Evolutionary conservation across 30 jellyfish, hydroid and myxozoan genomes (phyloP).

Genomic region (Nemopilema nomurai): DNA sequence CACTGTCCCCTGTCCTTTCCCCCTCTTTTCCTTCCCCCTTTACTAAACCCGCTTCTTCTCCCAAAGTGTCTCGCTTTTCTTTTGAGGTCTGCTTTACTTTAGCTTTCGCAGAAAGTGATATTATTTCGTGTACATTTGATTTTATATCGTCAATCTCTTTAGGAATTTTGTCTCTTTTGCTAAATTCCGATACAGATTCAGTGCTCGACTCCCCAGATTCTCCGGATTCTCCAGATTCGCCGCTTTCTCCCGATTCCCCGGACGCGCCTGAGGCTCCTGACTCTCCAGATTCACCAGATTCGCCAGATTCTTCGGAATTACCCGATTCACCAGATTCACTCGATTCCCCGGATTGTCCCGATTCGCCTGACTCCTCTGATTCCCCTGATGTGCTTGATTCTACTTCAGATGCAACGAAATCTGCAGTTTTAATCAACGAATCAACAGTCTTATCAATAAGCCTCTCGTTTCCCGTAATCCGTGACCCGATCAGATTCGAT

Average conservation of each 20-base stretch:
- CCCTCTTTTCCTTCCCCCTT: neutral
- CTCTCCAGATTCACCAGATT: conserved; percentile 40
- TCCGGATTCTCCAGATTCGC: conserved; percentile 39
- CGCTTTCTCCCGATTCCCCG: conserved; percentile 40
- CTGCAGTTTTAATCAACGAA: conserved; percentile 21
- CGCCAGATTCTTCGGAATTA: conserved; percentile 30
- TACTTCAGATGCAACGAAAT: neutral
- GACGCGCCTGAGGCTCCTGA: conserved; percentile 29
- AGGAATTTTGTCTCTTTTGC: conserved; percentile 30
- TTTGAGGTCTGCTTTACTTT: neutral
- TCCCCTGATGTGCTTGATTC: conserved; percentile 19
- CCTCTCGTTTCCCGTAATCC: neutral
- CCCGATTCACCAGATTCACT: conserved; percentile 23
- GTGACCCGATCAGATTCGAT: conserved; percentile 5
- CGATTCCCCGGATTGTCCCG: conserved; percentile 19
- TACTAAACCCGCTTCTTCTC: neutral
- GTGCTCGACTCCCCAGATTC: conserved; percentile 30
- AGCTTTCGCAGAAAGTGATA: neutral
- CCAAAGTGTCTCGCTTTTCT: neutral
- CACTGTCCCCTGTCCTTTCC: neutral
- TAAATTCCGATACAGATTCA: conserved; percentile 12
- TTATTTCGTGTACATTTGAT: neutral
- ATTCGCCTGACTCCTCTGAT: conserved; percentile 1
- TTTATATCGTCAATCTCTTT: neutral
- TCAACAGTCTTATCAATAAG: conserved; percentile 34